Conservation (phyloP, 37 sponge, comb jelly and placozoan genomes). For the Spongilla lacustris region DNA sequence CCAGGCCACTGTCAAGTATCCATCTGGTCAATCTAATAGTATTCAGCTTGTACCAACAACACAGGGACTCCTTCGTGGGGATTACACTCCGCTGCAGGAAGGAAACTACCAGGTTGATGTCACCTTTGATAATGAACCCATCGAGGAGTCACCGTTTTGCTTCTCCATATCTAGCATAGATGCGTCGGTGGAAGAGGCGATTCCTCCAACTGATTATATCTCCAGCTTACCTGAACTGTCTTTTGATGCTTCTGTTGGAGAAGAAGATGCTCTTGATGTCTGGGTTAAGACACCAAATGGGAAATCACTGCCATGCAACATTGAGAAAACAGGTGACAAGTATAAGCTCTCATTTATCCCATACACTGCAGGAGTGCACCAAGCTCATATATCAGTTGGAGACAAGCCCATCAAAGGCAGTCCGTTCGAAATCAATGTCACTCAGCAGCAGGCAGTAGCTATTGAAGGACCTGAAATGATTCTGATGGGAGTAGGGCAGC, state of each 20-base stretch:
- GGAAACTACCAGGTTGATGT: conserved; percentile 29
- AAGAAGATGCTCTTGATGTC: neutral
- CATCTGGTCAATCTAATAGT: no score
- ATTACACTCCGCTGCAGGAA: conserved; percentile 21
- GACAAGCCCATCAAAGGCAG: conserved; percentile 32
- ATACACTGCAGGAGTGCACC: neutral
- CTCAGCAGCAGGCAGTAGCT: neutral
- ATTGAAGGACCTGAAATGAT: neutral
- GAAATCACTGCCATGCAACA: neutral
- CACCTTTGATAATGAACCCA: neutral
- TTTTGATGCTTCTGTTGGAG: neutral
- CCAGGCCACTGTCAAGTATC: no score
- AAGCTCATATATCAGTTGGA: neutral
- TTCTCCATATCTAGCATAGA: neutral
- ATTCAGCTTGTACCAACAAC: no score
- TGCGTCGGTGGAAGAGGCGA: no score
- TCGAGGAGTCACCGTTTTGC: no score
- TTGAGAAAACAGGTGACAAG: neutral
- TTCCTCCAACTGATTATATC: no score
- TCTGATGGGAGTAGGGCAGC: neutral
- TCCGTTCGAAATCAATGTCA: conserved; percentile 34
- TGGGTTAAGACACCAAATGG: neutral
- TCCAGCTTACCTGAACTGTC: neutral
- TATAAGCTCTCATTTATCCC: neutral
- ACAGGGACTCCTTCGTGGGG: no score